Base-by-base conservation (phyloP, 1,140 invertebrate species). In the Drosophila ficusphila region DNA sequence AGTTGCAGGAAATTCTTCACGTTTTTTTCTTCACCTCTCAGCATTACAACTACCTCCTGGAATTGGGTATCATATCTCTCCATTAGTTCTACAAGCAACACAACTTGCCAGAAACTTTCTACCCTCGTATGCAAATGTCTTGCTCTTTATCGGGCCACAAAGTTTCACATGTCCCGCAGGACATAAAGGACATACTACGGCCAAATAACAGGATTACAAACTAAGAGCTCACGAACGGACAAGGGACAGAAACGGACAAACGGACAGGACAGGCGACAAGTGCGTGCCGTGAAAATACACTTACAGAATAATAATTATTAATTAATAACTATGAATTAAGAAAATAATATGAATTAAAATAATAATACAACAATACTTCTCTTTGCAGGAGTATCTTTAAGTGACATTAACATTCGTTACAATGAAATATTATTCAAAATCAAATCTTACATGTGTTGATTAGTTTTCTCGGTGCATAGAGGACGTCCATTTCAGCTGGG, bases 81-180 rank as follows among this genome's bases (percentile, higher is more conserved):
- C 46, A 67, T 67, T 67, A 67, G 33, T 57, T 19, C 25, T 27
- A 0, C 14, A 3, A 19, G 53, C 19, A 51, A 19, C 12, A 65
- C 48, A 67, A 67, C 60, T 67, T 67, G 18, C 3, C 27, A 21
- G 21, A 52, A 67, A 72, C 33, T 62, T 64, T 65, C 60, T 49
- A 33, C 75, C 49, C 60, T 54, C 44, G 42, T 82, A 86, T 86
- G 82, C 61, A 86, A 86, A 86, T 86, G 82, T 64, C 52, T 68
- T 23, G 44, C 49, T 60, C 77, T 89, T 89, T 86, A 86, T 85
- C 56, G 36, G 7, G n/a, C 48, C 34, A 69, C 52, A 86, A 85
- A 89, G 79, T 77, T 89, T 89, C 83, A 75, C 85, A 78, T 79
- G 77, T 88, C 85, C 85, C 85, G 61, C 69, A 82, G 86, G 85